phyloP scores from a whole-genome alignment of 37 sponge, comb jelly and placozoan genomes.

The Ephydatia muelleri region DNA sequence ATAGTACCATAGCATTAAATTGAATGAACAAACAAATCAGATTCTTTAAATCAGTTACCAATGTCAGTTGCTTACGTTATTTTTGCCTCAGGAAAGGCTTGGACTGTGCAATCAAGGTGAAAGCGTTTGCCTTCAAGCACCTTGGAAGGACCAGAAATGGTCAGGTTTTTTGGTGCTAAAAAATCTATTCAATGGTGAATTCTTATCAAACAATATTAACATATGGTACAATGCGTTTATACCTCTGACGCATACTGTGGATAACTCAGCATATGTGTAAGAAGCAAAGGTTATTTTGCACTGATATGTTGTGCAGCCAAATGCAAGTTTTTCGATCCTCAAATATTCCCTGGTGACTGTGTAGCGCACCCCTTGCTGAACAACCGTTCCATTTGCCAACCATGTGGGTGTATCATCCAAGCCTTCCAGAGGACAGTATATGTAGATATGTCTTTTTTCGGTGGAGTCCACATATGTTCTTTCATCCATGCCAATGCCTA shows the following conservation, averaged over 20 bases:
- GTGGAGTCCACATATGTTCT: slow-evolving; percentile 1
- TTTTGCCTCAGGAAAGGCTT: background rate
- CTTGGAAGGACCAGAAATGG: slow-evolving; percentile 2
- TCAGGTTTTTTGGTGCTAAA: slow-evolving; percentile 9
- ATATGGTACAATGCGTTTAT: background rate
- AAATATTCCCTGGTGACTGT: background rate
- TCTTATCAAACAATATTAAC: background rate
- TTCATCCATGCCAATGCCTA: slow-evolving; percentile 11
- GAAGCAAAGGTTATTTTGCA: slow-evolving; percentile 11
- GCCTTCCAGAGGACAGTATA: slow-evolving; percentile 17
- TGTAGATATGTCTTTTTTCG: background rate
- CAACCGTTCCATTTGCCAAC: background rate
- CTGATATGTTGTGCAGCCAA: background rate
- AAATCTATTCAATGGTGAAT: slow-evolving; percentile 4
- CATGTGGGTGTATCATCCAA: background rate
- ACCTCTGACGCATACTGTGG: slow-evolving; percentile 23
- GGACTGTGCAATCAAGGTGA: background rate
- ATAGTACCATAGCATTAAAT: background rate
- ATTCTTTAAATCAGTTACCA: background rate
- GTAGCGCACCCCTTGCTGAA: background rate
- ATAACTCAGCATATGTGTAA: background rate
- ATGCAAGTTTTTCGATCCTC: background rate
- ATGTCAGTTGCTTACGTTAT: slow-evolving; percentile 9
- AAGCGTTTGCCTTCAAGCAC: slow-evolving; percentile 2
- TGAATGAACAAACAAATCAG: background rate